Evolutionary conservation across 2,113 vertebrate species (phyloP).

Genomic region (Cheirogaleus medius): DNA sequence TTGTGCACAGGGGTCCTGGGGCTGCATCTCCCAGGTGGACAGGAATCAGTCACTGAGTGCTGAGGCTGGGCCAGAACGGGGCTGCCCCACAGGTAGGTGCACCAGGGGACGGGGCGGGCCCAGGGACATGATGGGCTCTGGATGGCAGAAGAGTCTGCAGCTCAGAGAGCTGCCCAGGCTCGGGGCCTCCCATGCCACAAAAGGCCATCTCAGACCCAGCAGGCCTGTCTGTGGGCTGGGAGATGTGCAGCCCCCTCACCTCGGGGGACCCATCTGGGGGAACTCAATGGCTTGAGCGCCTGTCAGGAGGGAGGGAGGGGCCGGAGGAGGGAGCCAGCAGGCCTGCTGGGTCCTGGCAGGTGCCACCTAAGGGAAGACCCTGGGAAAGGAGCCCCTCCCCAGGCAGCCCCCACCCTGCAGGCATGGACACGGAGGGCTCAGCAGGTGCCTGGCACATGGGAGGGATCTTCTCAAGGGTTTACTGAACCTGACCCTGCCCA

Average conservation of each 20-base stretch:
- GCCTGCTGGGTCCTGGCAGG: not conserved
- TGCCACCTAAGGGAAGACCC: too few relatives aligned
- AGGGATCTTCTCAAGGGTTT: not conserved
- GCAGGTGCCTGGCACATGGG: too few relatives aligned
- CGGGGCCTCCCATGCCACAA: rapidly evolving
- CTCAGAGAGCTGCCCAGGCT: not conserved
- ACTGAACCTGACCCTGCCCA: not conserved
- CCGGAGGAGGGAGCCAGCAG: not conserved
- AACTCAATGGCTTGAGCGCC: not conserved
- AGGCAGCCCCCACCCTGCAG: not conserved
- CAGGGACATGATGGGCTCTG: not conserved
- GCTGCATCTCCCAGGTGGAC: not conserved
- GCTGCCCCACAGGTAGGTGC: not conserved
- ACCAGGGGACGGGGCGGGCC: rapidly evolving
- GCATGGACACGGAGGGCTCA: not conserved
- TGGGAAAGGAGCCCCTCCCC: not conserved
- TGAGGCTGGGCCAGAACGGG: too few relatives aligned
- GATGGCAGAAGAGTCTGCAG: not conserved
- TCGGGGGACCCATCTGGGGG: not conserved
- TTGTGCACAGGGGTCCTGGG: not conserved
- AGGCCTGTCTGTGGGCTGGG: not conserved
- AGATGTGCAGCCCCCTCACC: not conserved
- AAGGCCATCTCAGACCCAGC: not conserved
- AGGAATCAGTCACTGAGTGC: not conserved
- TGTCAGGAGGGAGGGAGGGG: too few relatives aligned